Percentiles rank a stretch among this genome's conserved stretches.
Evolutionary conservation across 1,140 invertebrate species (phyloP).

Genomic region (Muscidifurax raptorellus): DNA sequence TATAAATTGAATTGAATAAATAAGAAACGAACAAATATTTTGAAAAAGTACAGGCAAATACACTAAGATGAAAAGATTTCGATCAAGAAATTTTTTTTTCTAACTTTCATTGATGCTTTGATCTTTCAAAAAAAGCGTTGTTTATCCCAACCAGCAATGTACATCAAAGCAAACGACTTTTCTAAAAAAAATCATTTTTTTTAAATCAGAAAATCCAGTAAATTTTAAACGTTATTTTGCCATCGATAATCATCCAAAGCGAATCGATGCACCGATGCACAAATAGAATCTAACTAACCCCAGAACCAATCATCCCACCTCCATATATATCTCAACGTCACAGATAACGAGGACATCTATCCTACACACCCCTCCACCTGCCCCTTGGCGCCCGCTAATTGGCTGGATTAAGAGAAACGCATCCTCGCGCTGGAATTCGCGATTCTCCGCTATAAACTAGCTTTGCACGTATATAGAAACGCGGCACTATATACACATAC

Average conservation of each 20-base stretch:
- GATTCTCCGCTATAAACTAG: neutral
- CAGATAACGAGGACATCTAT: conserved; percentile 44
- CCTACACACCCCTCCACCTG: neutral
- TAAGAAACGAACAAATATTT: too few relatives aligned
- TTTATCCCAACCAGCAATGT: too few relatives aligned
- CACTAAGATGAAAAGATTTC: too few relatives aligned
- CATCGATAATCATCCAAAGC: neutral
- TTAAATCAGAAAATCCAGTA: too few relatives aligned
- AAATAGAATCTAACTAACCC: neutral
- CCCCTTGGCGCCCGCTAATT: conserved; percentile 28
- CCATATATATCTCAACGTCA: neutral
- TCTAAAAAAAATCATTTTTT: too few relatives aligned
- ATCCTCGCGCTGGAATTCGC: conserved; percentile 21
- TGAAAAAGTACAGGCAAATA: too few relatives aligned
- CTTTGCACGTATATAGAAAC: neutral
- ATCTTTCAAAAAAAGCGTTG: too few relatives aligned
- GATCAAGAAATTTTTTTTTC: too few relatives aligned
- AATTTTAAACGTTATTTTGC: too few relatives aligned
- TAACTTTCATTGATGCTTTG: too few relatives aligned
- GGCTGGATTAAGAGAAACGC: conserved; percentile 44
- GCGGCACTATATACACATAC: neutral
- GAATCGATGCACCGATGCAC: neutral
- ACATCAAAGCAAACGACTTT: too few relatives aligned
- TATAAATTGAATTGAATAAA: too few relatives aligned
- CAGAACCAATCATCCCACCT: neutral